These are phyloP conservation scores for Helicoverpa assulta DNA, from an alignment of 2,888 invertebrate species.

Conservation along the genomic window DNA sequence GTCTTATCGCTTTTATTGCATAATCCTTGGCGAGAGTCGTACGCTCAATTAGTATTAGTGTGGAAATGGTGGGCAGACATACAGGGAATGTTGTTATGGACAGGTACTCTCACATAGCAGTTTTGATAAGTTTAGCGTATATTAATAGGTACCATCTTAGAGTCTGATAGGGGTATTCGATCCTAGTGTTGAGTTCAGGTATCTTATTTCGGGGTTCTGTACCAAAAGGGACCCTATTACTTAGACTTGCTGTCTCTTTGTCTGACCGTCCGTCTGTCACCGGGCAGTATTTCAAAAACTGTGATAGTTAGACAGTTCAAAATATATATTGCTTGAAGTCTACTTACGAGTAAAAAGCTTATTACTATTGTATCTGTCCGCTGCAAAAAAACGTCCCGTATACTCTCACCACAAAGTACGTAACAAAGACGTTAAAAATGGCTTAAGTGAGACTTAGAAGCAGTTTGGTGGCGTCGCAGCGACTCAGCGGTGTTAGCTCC, in stretches of 20 bases:
- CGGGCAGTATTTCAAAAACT: no score
- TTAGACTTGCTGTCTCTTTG: no score
- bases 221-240: no score
- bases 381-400: conserved; percentile 12
- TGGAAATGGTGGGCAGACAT: conserved; percentile 22
- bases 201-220: no score
- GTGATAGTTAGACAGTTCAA: no score
- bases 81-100: conserved; percentile 7
- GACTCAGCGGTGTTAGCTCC: conserved; percentile 12
- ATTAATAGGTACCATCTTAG: no score
- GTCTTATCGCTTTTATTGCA: conserved; percentile 70
- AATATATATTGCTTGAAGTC: no score
- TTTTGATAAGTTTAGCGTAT: background rate
- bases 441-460: conserved; percentile 51
- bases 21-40: conserved; percentile 63
- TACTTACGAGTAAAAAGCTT: no score
- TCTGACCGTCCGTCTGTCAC: no score
- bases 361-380: background rate
- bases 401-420: conserved; percentile 11
- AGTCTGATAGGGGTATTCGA: no score
- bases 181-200: no score
- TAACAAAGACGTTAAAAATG: conserved; percentile 55
- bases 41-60: conserved; percentile 58
- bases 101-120: background rate
- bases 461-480: conserved; percentile 36